Percentiles rank a stretch among this genome's conserved stretches.
Evolutionary conservation across 2,113 vertebrate species (phyloP).

Genomic region (Psittacus erithacus): DNA sequence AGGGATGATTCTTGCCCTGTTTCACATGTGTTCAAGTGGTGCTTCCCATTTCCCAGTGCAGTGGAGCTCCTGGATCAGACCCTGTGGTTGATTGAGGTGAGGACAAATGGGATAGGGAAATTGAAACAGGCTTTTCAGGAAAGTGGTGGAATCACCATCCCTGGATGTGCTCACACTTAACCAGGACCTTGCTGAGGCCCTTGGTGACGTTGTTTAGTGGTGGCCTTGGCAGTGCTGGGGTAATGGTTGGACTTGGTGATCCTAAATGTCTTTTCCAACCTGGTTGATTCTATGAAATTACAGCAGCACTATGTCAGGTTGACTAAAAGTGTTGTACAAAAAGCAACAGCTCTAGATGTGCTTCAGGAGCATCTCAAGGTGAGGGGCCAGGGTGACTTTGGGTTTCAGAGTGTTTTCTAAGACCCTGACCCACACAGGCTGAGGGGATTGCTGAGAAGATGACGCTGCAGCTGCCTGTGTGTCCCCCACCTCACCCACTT

Average conservation of each 20-base stretch:
- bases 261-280: neutral
- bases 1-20: accelerated
- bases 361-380: neutral
- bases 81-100: neutral
- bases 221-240: neutral
- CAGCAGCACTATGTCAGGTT: neutral
- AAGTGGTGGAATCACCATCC: neutral
- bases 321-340: neutral
- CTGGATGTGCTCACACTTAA: neutral
- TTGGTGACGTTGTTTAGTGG: neutral
- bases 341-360: accelerated
- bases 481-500: neutral
- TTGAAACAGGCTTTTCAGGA: neutral
- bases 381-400: neutral
- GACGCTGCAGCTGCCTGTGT: accelerated
- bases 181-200: neutral
- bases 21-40: neutral
- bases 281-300: neutral
- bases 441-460: neutral
- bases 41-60: neutral
- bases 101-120: accelerated
- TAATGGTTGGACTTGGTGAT: neutral
- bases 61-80: neutral
- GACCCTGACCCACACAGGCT: accelerated
- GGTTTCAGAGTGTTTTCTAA: neutral